Base-by-base conservation (phyloP, 2,888 invertebrate species). In the Nemotelus pantherinus region DNA sequence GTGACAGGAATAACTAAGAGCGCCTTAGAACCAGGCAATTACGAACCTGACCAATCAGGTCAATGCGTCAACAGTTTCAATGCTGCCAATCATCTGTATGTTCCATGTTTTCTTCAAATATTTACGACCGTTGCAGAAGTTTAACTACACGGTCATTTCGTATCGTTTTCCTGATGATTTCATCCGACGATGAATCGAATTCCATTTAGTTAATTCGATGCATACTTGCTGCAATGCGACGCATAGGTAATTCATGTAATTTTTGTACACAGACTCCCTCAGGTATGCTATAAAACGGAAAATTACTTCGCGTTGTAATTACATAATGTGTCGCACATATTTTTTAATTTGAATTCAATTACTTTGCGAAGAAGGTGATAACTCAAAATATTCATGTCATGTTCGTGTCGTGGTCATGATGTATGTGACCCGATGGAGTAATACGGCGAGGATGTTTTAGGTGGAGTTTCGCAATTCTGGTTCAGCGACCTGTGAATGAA, bases 1-100 rank as follows among this genome's bases (percentile, higher is more conserved):
- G 79, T 79, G 79, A 79, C 79, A 79, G 71, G 79, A 79, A 79
- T 79, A 79, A 77, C 76, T 77, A 76, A 77, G 76, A 77, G 75
- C 47, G 48, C 48, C 45, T 63, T 60, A 48, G 74, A 63, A 48
- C 50, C 41, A 74, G 63, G 60, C 58, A 72, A 72, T 72, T 58
- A 58, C 39, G 57, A n/a, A 6, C 39, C 5, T 63, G 41, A 41
- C 74, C 74, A 74, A 74, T 74, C 63, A 60, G 50, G 41, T 9
- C 47, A 48, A 41, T 60, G 50, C 70, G 55, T 55, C 70, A 55
- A 55, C 70, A 43, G 70, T 50, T 55, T 41, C 43, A 55, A 53
- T 43, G 55, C 41, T 53, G 55, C 70, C 70, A 70, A 70, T 70
- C 70, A 70, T 70, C 70, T 10, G n/a, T 50, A 25, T 25, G 25